Conservation (phyloP, 1,140 invertebrate genomes). For the Drosophila elegans region DNA sequence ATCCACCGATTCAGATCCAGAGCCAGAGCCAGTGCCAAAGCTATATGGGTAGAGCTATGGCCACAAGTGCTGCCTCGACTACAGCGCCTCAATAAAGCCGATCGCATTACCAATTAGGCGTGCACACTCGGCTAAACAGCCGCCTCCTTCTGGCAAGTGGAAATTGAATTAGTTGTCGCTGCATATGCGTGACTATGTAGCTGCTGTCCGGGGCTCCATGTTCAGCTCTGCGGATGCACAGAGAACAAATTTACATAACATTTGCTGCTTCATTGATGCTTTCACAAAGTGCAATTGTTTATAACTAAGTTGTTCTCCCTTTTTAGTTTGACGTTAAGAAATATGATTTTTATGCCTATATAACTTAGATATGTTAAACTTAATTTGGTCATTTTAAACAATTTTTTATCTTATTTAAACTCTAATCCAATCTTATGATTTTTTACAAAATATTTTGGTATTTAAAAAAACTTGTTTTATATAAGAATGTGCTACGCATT, state of each 20-base stretch:
- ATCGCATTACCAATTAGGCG: conserved; percentile 83
- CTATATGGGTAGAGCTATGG: conserved; percentile 9
- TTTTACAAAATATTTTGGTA: no score
- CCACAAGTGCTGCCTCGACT: conserved; percentile 35
- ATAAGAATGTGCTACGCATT: no score
- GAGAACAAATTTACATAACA: neutral
- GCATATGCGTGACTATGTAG: conserved; percentile 73
- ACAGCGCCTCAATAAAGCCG: conserved; percentile 77
- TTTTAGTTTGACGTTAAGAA: no score
- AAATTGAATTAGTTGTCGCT: conserved; percentile 83
- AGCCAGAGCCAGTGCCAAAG: neutral
- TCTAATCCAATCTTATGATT: no score
- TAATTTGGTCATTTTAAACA: no score
- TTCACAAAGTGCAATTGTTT: no score
- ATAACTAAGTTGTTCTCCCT: no score
- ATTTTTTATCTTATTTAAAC: no score
- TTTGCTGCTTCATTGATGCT: neutral
- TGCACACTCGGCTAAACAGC: conserved; percentile 80
- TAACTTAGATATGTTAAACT: no score
- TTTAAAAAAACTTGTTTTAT: no score
- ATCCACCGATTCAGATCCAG: conserved; percentile 7
- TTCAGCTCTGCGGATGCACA: conserved; percentile 4
- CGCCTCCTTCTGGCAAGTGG: conserved; percentile 67
- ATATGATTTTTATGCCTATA: no score
- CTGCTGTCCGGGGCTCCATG: conserved; percentile 16